phyloP scores from a whole-genome alignment of 2,888 invertebrate genomes.

The Eilema griseolum region DNA sequence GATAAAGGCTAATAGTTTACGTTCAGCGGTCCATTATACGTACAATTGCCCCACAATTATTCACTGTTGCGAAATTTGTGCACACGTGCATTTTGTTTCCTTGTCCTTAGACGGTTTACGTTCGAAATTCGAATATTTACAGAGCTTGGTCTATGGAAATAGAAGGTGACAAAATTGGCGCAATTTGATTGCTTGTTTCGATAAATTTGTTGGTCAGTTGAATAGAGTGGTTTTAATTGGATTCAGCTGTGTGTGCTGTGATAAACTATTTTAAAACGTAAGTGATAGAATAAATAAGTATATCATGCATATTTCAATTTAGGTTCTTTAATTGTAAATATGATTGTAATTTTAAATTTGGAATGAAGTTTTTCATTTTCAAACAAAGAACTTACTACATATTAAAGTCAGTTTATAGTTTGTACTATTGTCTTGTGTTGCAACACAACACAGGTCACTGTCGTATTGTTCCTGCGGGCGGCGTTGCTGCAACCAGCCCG shows the following conservation, averaged over 20 bases:
- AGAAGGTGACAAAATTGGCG: slow-evolving; percentile 11
- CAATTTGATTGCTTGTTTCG: slow-evolving; percentile 10
- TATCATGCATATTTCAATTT: not conserved
- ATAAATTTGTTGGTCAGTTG: slow-evolving; percentile 1
- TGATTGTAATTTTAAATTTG: not conserved
- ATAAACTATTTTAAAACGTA: not conserved
- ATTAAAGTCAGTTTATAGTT: slow-evolving; percentile 5
- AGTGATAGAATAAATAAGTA: not conserved
- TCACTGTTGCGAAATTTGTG: slow-evolving; percentile 38
- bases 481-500: slow-evolving; percentile 33
- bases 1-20: slow-evolving; percentile 43
- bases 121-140: slow-evolving; percentile 20
- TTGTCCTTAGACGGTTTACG: slow-evolving; percentile 33
- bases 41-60: slow-evolving; percentile 25
- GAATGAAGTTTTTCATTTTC: not conserved
- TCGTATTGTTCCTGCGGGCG: slow-evolving; percentile 35
- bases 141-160: slow-evolving; percentile 12
- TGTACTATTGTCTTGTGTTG: slow-evolving; percentile 35
- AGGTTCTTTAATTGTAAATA: not conserved
- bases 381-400: slow-evolving; percentile 3
- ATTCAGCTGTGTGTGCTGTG: not conserved
- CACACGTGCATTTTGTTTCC: slow-evolving; percentile 51
- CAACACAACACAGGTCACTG: slow-evolving; percentile 29
- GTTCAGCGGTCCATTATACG: slow-evolving; percentile 21
- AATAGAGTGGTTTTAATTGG: slow-evolving; percentile 8